Evolutionary conservation across 2,888 invertebrate species (phyloP).

Genomic region (Thera britannica): DNA sequence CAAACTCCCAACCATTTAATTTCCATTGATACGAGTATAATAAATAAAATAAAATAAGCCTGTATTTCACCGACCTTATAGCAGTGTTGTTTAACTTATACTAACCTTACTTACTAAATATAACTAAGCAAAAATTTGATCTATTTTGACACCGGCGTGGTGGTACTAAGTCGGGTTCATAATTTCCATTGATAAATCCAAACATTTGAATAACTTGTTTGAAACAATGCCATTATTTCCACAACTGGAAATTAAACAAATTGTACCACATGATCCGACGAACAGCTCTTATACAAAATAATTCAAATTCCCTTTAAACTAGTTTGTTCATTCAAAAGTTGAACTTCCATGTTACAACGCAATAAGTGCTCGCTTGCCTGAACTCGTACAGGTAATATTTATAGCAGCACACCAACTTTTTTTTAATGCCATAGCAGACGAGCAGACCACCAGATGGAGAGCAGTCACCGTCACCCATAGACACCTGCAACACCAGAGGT

Average conservation of each 20-base stretch:
- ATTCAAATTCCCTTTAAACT: slow-evolving; percentile 25
- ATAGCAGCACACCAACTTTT: slow-evolving; percentile 4
- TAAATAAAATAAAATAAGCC: no score
- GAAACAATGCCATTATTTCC: slow-evolving; percentile 11
- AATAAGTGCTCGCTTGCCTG: slow-evolving; percentile 20
- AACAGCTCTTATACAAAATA: slow-evolving; percentile 19
- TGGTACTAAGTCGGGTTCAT: background rate
- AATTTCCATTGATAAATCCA: background rate
- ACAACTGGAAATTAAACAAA: slow-evolving; percentile 9
- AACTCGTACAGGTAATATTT: background rate
- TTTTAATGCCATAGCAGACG: no score
- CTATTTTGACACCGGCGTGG: no score
- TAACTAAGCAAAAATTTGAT: no score
- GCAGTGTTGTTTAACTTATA: no score
- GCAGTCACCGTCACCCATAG: no score
- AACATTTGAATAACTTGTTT: slow-evolving; percentile 7
- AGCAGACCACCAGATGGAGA: no score
- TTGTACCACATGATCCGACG: slow-evolving; percentile 18
- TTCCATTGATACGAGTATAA: background rate
- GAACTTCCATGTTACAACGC: slow-evolving; percentile 31
- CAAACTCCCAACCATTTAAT: background rate
- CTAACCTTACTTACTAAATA: no score
- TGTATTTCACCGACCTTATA: no score
- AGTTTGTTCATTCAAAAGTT: slow-evolving; percentile 30
- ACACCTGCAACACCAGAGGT: no score